phyloP scores from a whole-genome alignment of 2,113 vertebrate genomes.

The Lipotes vexillifer region DNA sequence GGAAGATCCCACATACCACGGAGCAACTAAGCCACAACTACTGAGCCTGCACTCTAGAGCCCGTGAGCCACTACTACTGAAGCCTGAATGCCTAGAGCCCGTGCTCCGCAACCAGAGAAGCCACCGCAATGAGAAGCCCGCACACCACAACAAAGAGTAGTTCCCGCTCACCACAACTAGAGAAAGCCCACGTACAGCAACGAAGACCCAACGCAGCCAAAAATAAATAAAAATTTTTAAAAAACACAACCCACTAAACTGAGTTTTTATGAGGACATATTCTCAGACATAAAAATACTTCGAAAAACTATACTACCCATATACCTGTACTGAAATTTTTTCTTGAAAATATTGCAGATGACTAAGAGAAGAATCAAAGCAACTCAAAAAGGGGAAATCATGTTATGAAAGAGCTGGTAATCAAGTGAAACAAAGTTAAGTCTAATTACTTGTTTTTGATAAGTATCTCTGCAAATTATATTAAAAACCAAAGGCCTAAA shows the following conservation, averaged over 20 bases:
- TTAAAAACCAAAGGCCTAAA: not conserved
- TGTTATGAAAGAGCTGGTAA: not conserved
- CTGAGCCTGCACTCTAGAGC: too few species aligned
- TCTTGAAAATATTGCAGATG: not conserved
- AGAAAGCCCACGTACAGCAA: too few species aligned
- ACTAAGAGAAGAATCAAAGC: conserved; percentile 1
- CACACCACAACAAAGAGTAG: too few species aligned
- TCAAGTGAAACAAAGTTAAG: not conserved
- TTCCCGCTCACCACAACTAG: too few species aligned
- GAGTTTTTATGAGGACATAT: not conserved
- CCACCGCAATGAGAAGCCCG: too few species aligned
- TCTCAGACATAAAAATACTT: not conserved
- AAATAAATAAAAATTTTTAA: not conserved
- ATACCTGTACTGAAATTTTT: not conserved
- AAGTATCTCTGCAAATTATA: not conserved
- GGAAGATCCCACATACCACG: too few species aligned
- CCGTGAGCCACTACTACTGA: too few species aligned
- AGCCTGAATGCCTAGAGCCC: too few species aligned
- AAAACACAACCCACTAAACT: not conserved
- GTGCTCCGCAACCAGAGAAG: too few species aligned
- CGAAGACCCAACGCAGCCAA: too few species aligned
- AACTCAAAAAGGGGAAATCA: not conserved
- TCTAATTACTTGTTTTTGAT: not conserved
- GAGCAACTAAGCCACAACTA: too few species aligned
- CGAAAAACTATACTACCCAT: not conserved